Base-by-base conservation (phyloP, 2,113 vertebrate species). In the Forbesichthys papilliferus region DNA sequence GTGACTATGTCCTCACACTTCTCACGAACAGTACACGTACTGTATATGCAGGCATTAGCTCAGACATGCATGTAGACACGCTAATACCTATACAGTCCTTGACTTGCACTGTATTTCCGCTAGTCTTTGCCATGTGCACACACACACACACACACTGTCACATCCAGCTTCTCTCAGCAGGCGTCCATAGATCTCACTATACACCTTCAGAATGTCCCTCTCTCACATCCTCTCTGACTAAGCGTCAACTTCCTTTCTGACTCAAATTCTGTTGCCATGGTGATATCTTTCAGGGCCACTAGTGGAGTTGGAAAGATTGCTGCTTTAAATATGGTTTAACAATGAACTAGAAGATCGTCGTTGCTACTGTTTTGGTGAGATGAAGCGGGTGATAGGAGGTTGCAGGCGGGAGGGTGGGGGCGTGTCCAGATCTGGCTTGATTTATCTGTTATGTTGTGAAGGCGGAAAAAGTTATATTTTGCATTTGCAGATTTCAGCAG, bases 231-330 rank as follows among this genome's bases (percentile, higher is more conserved):
- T 85, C 82, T 77, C 77, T 86, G 81, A 84, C 79, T 80, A 70
- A 57, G 5, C 64, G 16, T 85, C 81, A 86, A 78, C 82, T 78
- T 82, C 53, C 79, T 70, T 71, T 75, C 75, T 78, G 77, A 87
- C 69, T 87, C 86, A 86, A 82, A 84, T 73, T 68, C 62, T 27
- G 86, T 89, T 82, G 87, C 89, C 85, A 88, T 81, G 86, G 87
- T 48, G 75, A 86, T 64, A 55, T 74, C 71, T 82, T 68, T 54
- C 49, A 64, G 82, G 66, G 61, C 66, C 65, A 47, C 73, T 34
- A 73, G 82, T 67, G 0, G 54, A 77, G 70, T 63, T 65, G 72
- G 74, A 55, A 70, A 67, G 62, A 9, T 57, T 65, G 85, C 61
- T 76, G 65, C 69, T 60, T 83, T 69, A 65, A 75, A 80, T 67